These are phyloP conservation scores for Gouania willdenowi DNA, from an alignment of 2,797 vertebrate species.

Conservation along the genomic window DNA sequence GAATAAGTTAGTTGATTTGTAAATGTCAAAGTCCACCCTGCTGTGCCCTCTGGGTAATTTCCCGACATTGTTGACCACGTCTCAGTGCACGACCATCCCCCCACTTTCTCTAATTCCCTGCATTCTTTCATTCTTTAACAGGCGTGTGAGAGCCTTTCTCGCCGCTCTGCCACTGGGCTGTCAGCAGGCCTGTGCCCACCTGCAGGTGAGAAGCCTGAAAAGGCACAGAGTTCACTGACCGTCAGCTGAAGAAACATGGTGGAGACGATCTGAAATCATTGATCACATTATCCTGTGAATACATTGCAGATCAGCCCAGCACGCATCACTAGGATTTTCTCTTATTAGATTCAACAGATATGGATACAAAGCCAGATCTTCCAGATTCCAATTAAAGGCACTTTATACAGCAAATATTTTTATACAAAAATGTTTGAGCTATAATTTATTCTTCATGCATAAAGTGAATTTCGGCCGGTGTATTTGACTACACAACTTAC, in stretches of 20 bases:
- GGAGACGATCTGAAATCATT: conserved; percentile 1
- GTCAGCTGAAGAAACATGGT: not conserved
- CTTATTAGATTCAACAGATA: no score
- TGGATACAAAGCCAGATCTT: no score
- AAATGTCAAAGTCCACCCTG: no score
- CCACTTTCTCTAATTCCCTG: conserved; percentile 54
- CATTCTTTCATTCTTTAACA: conserved; percentile 72
- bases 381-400: no score
- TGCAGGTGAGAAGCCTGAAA: conserved; percentile 11
- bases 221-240: conserved; percentile 1
- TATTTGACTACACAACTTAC: no score
- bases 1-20: no score
- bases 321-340: no score
- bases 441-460: no score
- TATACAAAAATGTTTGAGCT: no score
- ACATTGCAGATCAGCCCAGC: not conserved
- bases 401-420: no score
- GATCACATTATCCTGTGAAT: conserved; percentile 15
- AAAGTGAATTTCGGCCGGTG: no score
- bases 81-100: conserved; percentile 16
- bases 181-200: conserved; percentile 19
- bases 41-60: conserved; percentile 54
- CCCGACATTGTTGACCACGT: conserved; percentile 40
- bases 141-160: conserved; percentile 43
- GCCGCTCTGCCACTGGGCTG: conserved; percentile 29